phyloP scores from a whole-genome alignment of 2,888 invertebrate species.

The Camptogramma bilineatum region DNA sequence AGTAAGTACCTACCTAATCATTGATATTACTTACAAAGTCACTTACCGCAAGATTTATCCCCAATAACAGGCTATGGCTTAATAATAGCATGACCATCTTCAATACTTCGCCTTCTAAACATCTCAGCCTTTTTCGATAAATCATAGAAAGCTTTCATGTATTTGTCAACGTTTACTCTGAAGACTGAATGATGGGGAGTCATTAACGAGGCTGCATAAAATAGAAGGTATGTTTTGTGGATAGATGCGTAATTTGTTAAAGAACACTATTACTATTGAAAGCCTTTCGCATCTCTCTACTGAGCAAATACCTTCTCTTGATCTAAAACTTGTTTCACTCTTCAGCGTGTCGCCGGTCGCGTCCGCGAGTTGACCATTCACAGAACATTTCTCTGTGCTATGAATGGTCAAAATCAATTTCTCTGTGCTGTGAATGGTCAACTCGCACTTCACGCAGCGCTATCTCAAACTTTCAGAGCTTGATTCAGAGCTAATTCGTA shows the following conservation, averaged over 20 bases:
- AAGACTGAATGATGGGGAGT: slow-evolving; percentile 68
- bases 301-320: no score
- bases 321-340: no score
- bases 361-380: no score
- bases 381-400: no score
- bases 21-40: not conserved
- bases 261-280: not conserved
- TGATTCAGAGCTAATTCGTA: no score
- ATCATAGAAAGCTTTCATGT: slow-evolving; percentile 71
- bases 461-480: no score
- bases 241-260: slow-evolving; percentile 30
- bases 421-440: no score
- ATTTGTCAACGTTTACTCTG: slow-evolving; percentile 79
- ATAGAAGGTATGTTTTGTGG: not conserved
- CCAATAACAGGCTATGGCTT: slow-evolving; percentile 7
- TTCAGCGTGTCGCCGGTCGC: no score
- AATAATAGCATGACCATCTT: slow-evolving; percentile 22
- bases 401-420: no score
- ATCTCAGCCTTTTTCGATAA: slow-evolving; percentile 51
- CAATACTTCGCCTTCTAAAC: slow-evolving; percentile 23
- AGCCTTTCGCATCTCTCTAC: no score
- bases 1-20: not conserved
- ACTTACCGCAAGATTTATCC: slow-evolving; percentile 17
- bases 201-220: slow-evolving; percentile 57
- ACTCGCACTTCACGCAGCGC: no score